Base-by-base conservation (phyloP, 2,888 invertebrate genomes). In the Dichetophora obliterata region DNA sequence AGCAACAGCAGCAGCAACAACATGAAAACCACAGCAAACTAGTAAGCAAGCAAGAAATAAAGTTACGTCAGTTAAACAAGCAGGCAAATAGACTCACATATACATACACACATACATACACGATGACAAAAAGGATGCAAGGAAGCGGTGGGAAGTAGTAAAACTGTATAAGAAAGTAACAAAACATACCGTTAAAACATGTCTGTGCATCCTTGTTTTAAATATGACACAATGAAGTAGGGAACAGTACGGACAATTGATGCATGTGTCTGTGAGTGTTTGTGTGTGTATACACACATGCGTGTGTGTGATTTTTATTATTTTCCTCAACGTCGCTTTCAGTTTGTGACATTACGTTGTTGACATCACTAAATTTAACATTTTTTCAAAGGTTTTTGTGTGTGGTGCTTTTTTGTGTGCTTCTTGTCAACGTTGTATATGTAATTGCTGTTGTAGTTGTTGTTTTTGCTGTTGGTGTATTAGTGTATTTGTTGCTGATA, bases 311-410 rank as follows among this genome's bases (percentile, higher is more conserved):
- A 27, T 34, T 66, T 34, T 66, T 66, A 34, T 34, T 27, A 66
- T 66, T 66, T 66, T 66, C 66, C 66, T 66, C 66, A 66, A 66
- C 66, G 66, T 66, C 66, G 66, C 66, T 34, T 11, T 69, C 50
- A 9, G 16, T 69, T 50, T 48, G 19, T 19, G 48, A 5, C n/a
- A n/a, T 52, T 5, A 50, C 50, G 50, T 50, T 50, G 69, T 69
- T 69, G 52, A 48, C 61, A 61, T 61, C 22, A 61, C 61, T 27
- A 24, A 22, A 61, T 22, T 54, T 22, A 19, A 54, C 5, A 54
- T 54, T 22, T n/a, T 54, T 54, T 2, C 43, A 11, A 43, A 43
- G 37, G 11, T 43, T 43, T 43, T 43, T 43, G 8, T 37, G 1
- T n/a, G 5, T 37, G 5, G 1, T 37, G 5, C 8, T n/a, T n/a